Percentiles rank a stretch among this genome's conserved stretches.
Evolutionary conservation across 2,113 vertebrate species (phyloP).

Genomic region (Sander vitreus): DNA sequence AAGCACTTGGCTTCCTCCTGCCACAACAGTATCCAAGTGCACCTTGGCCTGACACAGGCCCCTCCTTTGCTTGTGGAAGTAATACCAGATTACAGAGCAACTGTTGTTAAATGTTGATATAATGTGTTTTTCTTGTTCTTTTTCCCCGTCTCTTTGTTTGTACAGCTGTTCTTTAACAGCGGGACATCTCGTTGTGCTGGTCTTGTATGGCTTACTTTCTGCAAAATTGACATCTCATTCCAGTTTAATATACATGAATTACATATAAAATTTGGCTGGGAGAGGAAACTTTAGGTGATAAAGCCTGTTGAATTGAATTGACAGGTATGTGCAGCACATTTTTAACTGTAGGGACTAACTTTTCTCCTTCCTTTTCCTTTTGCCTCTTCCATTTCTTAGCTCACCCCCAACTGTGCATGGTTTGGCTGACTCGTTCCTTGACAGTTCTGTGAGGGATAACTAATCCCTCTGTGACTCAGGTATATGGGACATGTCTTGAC

Average conservation of each 20-base stretch:
- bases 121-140: slow-evolving; percentile 85
- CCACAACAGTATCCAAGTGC: slow-evolving; percentile 80
- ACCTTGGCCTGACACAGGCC: slow-evolving; percentile 75
- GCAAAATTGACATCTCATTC: slow-evolving; percentile 83
- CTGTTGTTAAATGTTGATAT: slow-evolving; percentile 87
- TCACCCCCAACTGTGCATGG: slow-evolving; percentile 41
- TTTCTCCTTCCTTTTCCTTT: slow-evolving; percentile 22
- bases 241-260: slow-evolving; percentile 79
- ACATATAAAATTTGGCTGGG: slow-evolving; percentile 58
- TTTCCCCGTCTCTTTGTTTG: slow-evolving; percentile 78
- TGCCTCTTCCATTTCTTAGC: slow-evolving; percentile 6
- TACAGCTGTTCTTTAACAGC: slow-evolving; percentile 85
- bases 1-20: slow-evolving; percentile 76
- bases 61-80: slow-evolving; percentile 84
- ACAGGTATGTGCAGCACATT: slow-evolving; percentile 25
- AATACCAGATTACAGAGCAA: slow-evolving; percentile 88
- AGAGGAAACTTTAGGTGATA: slow-evolving; percentile 27
- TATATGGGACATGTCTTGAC: slow-evolving; percentile 81
- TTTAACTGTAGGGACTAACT: slow-evolving; percentile 7
- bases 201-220: slow-evolving; percentile 77
- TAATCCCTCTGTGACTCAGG: slow-evolving; percentile 77
- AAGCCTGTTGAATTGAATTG: slow-evolving; percentile 22
- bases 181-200: slow-evolving; percentile 76
- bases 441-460: slow-evolving; percentile 75
- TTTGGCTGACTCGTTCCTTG: slow-evolving; percentile 37